These are phyloP conservation scores for Addax nasomaculatus DNA, from an alignment of 2,113 vertebrate genomes.

Conservation along the genomic window DNA sequence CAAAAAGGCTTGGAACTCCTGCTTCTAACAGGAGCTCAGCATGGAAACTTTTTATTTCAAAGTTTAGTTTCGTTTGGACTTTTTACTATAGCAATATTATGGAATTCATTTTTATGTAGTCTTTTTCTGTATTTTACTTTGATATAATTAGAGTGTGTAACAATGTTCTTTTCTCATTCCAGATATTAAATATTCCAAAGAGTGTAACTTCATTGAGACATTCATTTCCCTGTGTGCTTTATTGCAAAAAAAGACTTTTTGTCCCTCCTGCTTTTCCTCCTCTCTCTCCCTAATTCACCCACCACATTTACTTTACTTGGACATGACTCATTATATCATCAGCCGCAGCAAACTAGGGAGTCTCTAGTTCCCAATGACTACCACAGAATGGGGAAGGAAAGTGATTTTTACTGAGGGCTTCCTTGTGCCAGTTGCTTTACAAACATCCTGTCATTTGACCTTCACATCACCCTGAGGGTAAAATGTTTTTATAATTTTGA, in stretches of 20 bases:
- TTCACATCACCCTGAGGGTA: neutral
- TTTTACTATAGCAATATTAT: neutral
- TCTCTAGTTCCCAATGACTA: neutral
- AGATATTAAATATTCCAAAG: neutral
- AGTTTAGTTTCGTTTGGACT: neutral
- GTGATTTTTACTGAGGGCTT: neutral
- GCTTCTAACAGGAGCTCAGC: neutral
- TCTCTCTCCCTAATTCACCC: neutral
- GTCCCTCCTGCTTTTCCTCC: neutral
- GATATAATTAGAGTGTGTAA: neutral
- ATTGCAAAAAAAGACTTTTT: neutral
- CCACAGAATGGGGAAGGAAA: neutral
- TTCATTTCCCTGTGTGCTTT: neutral
- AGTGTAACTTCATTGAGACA: neutral
- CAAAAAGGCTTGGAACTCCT: neutral
- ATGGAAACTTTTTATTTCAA: conserved; percentile 33
- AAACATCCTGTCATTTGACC: conserved; percentile 20
- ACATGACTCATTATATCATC: neutral
- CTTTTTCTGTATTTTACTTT: neutral
- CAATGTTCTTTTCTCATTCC: conserved; percentile 4
- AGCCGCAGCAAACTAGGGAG: neutral
- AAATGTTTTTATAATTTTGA: conserved; percentile 18
- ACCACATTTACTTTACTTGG: neutral
- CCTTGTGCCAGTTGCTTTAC: neutral
- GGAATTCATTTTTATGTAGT: neutral